A percentile compares a stretch with the other conserved stretches of the same genome.
These are phyloP conservation scores for Macrobrachium rosenbergii DNA, from an alignment of 1,140 invertebrate genomes.

Conservation along the genomic window DNA sequence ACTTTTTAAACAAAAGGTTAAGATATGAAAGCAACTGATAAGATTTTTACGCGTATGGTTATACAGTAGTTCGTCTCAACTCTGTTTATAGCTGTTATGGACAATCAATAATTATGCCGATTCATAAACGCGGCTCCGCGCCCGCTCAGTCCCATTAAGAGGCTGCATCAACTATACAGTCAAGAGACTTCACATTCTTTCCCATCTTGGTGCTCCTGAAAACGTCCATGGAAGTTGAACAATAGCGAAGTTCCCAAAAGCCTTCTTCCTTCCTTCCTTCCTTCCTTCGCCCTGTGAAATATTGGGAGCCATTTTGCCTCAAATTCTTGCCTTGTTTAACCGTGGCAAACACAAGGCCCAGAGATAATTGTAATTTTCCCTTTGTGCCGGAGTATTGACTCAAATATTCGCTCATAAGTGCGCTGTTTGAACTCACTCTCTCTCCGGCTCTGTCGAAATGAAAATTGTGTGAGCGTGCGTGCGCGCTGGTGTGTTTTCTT, in stretches of 20 bases:
- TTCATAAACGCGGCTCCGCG: too few species aligned
- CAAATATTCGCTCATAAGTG: constrained; percentile 48
- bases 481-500: neutral
- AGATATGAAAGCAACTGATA: too few species aligned
- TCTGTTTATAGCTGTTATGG: too few species aligned
- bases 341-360: constrained; percentile 35
- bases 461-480: constrained; percentile 26
- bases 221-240: neutral
- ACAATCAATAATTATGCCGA: too few species aligned
- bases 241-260: too few species aligned
- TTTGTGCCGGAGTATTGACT: constrained; percentile 51
- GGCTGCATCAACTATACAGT: neutral
- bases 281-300: neutral
- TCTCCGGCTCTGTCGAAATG: constrained; percentile 30
- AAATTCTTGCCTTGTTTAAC: constrained; percentile 54
- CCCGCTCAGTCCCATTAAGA: too few species aligned
- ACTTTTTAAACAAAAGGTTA: too few species aligned
- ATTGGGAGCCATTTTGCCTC: constrained; percentile 28
- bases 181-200: neutral
- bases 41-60: too few species aligned
- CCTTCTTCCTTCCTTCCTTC: too few species aligned
- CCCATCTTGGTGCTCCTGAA: neutral
- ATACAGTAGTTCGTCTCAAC: too few species aligned
- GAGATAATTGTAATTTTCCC: constrained; percentile 58
- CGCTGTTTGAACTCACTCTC: constrained; percentile 43